Evolutionary conservation across 2,113 vertebrate species (phyloP).

Genomic region (Mobula hypostoma): DNA sequence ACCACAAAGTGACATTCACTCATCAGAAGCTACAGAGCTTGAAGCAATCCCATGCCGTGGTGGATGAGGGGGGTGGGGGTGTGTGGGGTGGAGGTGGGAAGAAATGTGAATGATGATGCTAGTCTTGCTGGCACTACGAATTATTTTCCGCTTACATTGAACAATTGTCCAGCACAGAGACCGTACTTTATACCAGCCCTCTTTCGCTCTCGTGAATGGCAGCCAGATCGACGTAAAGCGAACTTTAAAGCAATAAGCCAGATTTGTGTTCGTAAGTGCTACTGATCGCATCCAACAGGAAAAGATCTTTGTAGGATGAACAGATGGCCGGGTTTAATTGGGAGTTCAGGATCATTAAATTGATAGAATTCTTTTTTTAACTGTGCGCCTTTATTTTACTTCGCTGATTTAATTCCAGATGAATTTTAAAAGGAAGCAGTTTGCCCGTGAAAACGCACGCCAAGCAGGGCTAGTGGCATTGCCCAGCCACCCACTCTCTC

Average conservation of each 20-base stretch:
- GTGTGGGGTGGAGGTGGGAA: background rate
- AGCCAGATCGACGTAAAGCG: background rate
- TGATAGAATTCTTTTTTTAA: conserved; percentile 19
- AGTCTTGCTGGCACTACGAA: background rate
- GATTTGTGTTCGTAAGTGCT: conserved; percentile 13
- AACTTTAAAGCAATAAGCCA: background rate
- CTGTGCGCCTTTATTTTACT: background rate
- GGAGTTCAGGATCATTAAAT: conserved; percentile 33
- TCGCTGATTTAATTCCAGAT: conserved; percentile 6
- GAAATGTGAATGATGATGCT: background rate
- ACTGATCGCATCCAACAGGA: conserved; percentile 11
- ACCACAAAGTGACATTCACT: background rate
- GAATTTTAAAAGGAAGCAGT: background rate
- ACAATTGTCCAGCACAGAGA: background rate
- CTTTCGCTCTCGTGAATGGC: background rate
- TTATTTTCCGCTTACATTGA: background rate
- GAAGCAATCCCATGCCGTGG: background rate
- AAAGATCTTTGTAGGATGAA: background rate
- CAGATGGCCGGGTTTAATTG: conserved; percentile 35
- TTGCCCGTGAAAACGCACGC: background rate
- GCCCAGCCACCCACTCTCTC: background rate
- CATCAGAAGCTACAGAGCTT: too few species aligned
- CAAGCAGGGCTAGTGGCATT: background rate
- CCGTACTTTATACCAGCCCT: background rate
- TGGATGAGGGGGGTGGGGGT: too few species aligned